Percentiles rank a stretch among this genome's conserved stretches.
Evolutionary conservation across 2,113 vertebrate genomes (phyloP).

Genomic region (Oryzias javanicus): DNA sequence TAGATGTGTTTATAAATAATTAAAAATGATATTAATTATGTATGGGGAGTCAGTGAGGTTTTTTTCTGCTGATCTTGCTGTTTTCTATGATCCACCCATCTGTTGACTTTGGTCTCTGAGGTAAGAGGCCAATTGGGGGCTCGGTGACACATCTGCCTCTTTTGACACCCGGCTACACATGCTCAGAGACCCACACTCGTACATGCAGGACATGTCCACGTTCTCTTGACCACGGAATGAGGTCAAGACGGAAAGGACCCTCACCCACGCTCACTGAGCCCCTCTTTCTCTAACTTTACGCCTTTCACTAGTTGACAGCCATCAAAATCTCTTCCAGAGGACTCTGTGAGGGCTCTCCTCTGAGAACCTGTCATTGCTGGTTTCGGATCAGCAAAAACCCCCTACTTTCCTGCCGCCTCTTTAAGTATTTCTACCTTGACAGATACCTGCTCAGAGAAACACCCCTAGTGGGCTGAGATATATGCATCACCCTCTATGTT

Average conservation of each 20-base stretch:
- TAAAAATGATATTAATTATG: constrained; percentile 59
- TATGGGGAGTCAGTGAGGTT: constrained; percentile 46
- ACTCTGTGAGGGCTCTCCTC: constrained; percentile 47
- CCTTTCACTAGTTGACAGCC: constrained; percentile 34
- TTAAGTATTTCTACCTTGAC: constrained; percentile 46
- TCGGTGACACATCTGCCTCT: constrained; percentile 74
- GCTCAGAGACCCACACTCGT: background rate
- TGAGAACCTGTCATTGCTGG: constrained; percentile 42
- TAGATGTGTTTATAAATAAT: constrained; percentile 45
- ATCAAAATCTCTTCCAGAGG: constrained; percentile 37
- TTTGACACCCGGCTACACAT: constrained; percentile 10
- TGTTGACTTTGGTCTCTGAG: constrained; percentile 73
- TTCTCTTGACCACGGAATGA: constrained; percentile 37
- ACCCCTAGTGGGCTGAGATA: constrained; percentile 22
- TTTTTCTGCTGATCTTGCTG: constrained; percentile 67
- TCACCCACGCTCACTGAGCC: constrained; percentile 26
- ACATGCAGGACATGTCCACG: constrained; percentile 10
- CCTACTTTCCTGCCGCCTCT: constrained; percentile 42
- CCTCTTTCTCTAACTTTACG: constrained; percentile 17
- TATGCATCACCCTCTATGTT: constrained; percentile 43
- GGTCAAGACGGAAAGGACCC: constrained; percentile 38
- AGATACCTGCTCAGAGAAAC: constrained; percentile 49
- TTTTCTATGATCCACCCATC: constrained; percentile 69
- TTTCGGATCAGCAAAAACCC: constrained; percentile 49
- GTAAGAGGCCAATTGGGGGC: constrained; percentile 66